These are phyloP conservation scores for Myxocyprinus asiaticus DNA, from an alignment of 2,113 vertebrate genomes.

Conservation along the genomic window DNA sequence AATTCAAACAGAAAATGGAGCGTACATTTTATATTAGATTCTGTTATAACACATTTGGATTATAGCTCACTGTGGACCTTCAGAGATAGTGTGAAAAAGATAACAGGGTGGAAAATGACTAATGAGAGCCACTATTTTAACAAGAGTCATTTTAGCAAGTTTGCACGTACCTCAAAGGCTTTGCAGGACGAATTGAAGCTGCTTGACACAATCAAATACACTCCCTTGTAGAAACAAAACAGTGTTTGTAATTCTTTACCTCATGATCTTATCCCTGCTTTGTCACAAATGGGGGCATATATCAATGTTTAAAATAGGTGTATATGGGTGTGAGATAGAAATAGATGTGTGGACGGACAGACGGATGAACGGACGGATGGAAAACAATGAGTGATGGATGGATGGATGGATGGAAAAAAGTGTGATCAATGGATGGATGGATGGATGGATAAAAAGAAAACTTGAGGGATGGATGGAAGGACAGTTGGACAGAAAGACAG, in stretches of 20 bases:
- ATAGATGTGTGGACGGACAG: neutral
- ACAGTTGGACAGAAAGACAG: too few relatives aligned
- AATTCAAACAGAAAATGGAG: neutral
- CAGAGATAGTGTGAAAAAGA: neutral
- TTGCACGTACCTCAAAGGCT: neutral
- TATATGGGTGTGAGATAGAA: neutral
- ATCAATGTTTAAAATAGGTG: neutral
- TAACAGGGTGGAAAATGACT: slow-evolving; percentile 15
- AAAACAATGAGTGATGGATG: too few relatives aligned
- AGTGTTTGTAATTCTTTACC: neutral
- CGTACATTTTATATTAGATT: neutral
- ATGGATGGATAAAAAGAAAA: too few relatives aligned
- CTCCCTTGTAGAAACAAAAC: neutral
- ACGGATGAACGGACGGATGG: too few relatives aligned
- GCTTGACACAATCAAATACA: neutral
- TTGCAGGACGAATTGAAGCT: neutral
- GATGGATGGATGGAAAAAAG: too few relatives aligned
- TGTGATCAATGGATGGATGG: too few relatives aligned
- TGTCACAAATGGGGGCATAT: slow-evolving; percentile 7
- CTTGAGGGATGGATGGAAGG: too few relatives aligned
- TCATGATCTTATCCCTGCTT: neutral
- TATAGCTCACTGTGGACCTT: slow-evolving; percentile 3
- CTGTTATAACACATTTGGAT: slow-evolving; percentile 23
- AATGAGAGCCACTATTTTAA: slow-evolving; percentile 1
- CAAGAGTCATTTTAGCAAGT: neutral